Evolutionary conservation across 2,888 invertebrate genomes (phyloP), one percentile per base, ranked within the genome.

Genomic region (Entomobrya multifasciata): DNA sequence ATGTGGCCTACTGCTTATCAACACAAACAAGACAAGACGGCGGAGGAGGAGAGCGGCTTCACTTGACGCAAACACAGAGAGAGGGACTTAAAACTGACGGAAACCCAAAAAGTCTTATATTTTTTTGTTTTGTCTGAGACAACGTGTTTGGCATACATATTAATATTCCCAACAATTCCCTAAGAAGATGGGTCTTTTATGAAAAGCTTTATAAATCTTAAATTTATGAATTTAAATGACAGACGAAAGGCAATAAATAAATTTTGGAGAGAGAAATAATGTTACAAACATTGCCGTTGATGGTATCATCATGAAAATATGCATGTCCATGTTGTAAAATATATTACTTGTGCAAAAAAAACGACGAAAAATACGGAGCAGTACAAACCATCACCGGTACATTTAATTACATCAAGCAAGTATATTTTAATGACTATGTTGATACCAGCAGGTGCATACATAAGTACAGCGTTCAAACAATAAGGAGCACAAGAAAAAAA

Each of bases 391-490:
- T n/a, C 36, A 36, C 47, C 49, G 17, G 47, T 47, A 41, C 67
- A 67, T 44, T 70, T 85, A 85, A 85, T 85, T 85, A 67, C 84
- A 78, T 85, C 84, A 85, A 70, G 78, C 67, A 78, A 67, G 22
- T 20, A 67, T 3, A 30, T 41, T n/a, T 15, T 20, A 52, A 76
- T 57, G 22, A 55, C n/a, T 47, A n/a, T 72, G 25, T 49, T 8
- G 60, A 67, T 67, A 36, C 67, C n/a, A 67, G 41, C 17, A 36
- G 67, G 5, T 67, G 67, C 67, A 11, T 6, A 65, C 22, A 30
- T 27, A 47, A 67, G 44, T n/a, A 67, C 67, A 41, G 36, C 67
- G 2, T 17, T 17, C 36, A 20, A 11, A 67, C 65, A 30, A 36
- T 36, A 41, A 20, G 52, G 17, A 65, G 36, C 8, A 8, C 36